Evolutionary conservation across 2,113 vertebrate species (phyloP).

Genomic region (Melanotaenia duboulayi): DNA sequence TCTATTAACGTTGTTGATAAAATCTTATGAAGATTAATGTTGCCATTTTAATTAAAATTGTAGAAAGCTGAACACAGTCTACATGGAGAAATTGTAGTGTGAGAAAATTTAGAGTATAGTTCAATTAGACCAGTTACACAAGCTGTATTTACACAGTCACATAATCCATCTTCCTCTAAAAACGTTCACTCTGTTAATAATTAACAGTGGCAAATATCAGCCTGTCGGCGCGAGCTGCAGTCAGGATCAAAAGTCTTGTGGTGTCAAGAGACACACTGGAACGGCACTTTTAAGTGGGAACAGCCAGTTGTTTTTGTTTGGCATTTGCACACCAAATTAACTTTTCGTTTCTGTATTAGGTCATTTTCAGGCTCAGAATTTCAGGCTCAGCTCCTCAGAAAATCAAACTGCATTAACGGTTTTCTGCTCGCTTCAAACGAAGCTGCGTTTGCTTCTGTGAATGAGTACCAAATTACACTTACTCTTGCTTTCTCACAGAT

Average conservation of each 20-base stretch:
- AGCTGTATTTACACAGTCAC: no score
- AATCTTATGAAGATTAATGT: no score
- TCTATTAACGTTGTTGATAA: no score
- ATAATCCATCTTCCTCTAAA: neutral
- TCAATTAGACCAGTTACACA: no score
- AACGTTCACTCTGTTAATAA: neutral
- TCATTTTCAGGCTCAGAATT: constrained; percentile 25
- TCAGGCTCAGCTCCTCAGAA: constrained; percentile 20
- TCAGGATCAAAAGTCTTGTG: neutral
- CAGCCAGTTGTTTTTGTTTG: constrained; percentile 33
- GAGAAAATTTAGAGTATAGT: no score
- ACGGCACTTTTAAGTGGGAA: constrained; percentile 12
- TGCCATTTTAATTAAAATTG: no score
- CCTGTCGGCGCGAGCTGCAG: constrained; percentile 4
- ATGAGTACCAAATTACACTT: constrained; percentile 1
- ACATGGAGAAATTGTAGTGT: neutral
- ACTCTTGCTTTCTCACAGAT: constrained; percentile 3
- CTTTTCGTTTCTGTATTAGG: constrained; percentile 39
- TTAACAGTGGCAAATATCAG: constrained; percentile 8
- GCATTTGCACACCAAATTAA: constrained; percentile 49
- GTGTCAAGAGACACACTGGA: constrained; percentile 29
- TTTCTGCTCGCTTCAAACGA: constrained; percentile 20
- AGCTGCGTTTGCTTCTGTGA: neutral
- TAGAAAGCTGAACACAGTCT: no score
- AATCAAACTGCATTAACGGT: constrained; percentile 31